A percentile compares a stretch with the other conserved stretches of the same genome.
These are phyloP conservation scores for Myxocyprinus asiaticus DNA, from an alignment of 2,113 vertebrate genomes.

Conservation along the genomic window DNA sequence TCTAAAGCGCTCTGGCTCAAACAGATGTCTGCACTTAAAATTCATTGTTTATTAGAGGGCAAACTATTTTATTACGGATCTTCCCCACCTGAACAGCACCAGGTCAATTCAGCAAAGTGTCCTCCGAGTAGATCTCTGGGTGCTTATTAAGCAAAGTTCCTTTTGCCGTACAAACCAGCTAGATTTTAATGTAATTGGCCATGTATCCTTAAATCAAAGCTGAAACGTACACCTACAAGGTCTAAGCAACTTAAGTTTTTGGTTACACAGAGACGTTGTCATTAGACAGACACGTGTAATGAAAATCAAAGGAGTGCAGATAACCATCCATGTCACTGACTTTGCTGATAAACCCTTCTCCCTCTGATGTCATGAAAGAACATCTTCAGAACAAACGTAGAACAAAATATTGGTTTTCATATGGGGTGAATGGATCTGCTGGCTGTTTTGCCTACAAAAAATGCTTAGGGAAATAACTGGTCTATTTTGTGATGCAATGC, in stretches of 20 bases:
- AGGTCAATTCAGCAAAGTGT: neutral
- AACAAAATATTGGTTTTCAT: too few relatives aligned
- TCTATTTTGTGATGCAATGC: constrained; percentile 23
- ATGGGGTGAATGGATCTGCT: too few relatives aligned
- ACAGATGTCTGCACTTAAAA: constrained; percentile 26
- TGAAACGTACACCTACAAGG: too few relatives aligned
- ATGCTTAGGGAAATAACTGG: neutral
- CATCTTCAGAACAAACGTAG: too few relatives aligned
- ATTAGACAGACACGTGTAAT: constrained; percentile 50
- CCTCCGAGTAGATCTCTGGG: neutral
- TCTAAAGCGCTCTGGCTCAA: constrained; percentile 1
- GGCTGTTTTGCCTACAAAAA: too few relatives aligned
- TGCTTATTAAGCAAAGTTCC: neutral
- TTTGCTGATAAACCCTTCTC: constrained; percentile 25
- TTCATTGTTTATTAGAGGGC: constrained; percentile 28
- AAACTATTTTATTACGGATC: neutral
- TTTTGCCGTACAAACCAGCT: too few relatives aligned
- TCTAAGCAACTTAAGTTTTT: too few relatives aligned
- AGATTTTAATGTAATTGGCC: too few relatives aligned
- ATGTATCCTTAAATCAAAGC: too few relatives aligned
- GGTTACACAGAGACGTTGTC: constrained; percentile 13
- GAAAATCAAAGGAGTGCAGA: constrained; percentile 17
- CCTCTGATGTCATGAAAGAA: constrained; percentile 7
- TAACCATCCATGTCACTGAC: constrained; percentile 49
- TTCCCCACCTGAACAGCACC: constrained; percentile 1